Evolutionary conservation across 2,113 vertebrate species (phyloP).

Genomic region (Panthera tigris): DNA sequence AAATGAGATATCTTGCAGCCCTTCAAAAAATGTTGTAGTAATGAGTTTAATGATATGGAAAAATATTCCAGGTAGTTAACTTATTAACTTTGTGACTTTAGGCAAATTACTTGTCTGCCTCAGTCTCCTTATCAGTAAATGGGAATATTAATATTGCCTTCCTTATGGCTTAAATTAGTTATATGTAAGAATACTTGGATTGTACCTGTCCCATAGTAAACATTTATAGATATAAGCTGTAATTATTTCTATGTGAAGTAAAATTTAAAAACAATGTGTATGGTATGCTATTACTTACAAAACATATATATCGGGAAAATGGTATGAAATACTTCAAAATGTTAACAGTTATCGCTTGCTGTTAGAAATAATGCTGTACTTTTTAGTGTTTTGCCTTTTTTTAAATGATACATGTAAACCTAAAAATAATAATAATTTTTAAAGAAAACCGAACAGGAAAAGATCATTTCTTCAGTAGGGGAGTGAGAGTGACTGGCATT

Average conservation of each 20-base stretch:
- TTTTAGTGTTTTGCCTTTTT: not conserved
- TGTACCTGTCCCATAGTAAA: not conserved
- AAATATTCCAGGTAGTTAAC: constrained; percentile 19
- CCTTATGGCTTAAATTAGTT: not conserved
- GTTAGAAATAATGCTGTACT: not conserved
- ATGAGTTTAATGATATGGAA: not conserved
- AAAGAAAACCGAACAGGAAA: not conserved
- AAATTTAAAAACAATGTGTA: not conserved
- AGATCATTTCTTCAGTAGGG: not conserved
- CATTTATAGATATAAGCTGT: not conserved
- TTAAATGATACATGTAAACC: not conserved
- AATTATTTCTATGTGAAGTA: not conserved
- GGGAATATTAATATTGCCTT: not conserved
- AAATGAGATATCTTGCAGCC: not conserved
- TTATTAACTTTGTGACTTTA: not conserved
- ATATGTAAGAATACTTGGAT: not conserved
- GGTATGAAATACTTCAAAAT: not conserved
- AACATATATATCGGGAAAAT: not conserved
- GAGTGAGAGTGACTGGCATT: not conserved
- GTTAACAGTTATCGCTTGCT: not conserved
- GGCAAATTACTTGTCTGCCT: not conserved
- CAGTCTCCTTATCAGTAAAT: constrained; percentile 37
- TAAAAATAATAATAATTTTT: not conserved
- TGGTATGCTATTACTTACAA: not conserved
- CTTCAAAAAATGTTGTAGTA: not conserved